Evolutionary conservation across 2,797 vertebrate genomes (phyloP).

Genomic region (Sebastes flavidus): DNA sequence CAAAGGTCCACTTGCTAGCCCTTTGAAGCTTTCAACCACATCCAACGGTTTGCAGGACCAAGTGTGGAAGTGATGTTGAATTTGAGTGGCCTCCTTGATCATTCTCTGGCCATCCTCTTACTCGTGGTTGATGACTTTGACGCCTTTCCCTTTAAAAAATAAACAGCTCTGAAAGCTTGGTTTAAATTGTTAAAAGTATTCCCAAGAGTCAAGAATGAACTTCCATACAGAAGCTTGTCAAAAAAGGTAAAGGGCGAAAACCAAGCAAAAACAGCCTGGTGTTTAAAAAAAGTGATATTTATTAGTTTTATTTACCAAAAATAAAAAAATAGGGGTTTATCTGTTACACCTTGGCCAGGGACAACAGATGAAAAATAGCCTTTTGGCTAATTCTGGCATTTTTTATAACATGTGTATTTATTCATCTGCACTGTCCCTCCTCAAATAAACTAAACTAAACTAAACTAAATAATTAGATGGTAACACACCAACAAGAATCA

Average conservation of each 20-base stretch:
- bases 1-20: too few species aligned
- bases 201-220: not conserved
- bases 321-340: too few species aligned
- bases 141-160: not conserved
- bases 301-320: not conserved
- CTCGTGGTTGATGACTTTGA: not conserved
- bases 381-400: too few species aligned
- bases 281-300: not conserved
- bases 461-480: not conserved
- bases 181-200: not conserved
- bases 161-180: not conserved
- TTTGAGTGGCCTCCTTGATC: not conserved
- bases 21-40: not conserved
- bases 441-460: too few species aligned
- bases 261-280: not conserved
- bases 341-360: too few species aligned
- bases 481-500: not conserved
- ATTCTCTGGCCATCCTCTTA: not conserved
- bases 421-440: too few species aligned
- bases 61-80: not conserved
- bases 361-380: too few species aligned
- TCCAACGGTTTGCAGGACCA: not conserved
- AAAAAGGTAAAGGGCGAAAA: not conserved
- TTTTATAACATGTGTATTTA: too few species aligned
- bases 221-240: not conserved